Base-by-base conservation (phyloP, 2,797 vertebrate genomes). In the Myotis vivesi region DNA sequence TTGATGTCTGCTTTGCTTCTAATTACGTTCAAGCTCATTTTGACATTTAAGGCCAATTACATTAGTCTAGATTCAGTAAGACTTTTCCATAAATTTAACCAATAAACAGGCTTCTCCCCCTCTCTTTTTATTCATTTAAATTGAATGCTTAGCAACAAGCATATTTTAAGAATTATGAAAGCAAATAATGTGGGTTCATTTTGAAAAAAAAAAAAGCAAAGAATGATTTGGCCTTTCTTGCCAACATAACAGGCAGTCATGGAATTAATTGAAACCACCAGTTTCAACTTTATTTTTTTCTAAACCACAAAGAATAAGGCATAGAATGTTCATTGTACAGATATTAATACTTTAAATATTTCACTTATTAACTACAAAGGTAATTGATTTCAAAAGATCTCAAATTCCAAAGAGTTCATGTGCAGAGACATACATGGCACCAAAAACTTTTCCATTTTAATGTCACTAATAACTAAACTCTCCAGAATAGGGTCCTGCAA, bases 21-120 rank as follows among this genome's bases (percentile, higher is more conserved):
- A 82, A 96, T 94, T 96, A 85, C 20, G 5, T 93, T 95, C 81
- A 83, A 94, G 69, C 71, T 96, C 92, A 86, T 94, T 94, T 95
- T 95, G 87, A 92, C 84, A 94, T 95, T 94, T 89, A 84, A 92
- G 73, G 59, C 89, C 81, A 92, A 96, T 90, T 92, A 84, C 30
- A 55, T 75, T 88, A 80, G 68, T 94, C 77, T 88, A 66, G 46
- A 87, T 87, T 94, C 55, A 69, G 44, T 49, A 80, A 89, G 46
- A 77, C 53, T 93, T 96, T 93, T 90, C 44, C 75, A 49, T 90
- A 64, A 96, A 85, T 96, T 25, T 80, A 68, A 89, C 87, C 69
- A 93, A 28, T 86, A 87, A 91, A 68, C 33, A 93, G 44, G 46
- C 55, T 57, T 36, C 23, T 5, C 5, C 41, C 17, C 13, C 4